Evolutionary conservation across 2,797 vertebrate genomes (phyloP).

Genomic region (Bradypodion pumilum): DNA sequence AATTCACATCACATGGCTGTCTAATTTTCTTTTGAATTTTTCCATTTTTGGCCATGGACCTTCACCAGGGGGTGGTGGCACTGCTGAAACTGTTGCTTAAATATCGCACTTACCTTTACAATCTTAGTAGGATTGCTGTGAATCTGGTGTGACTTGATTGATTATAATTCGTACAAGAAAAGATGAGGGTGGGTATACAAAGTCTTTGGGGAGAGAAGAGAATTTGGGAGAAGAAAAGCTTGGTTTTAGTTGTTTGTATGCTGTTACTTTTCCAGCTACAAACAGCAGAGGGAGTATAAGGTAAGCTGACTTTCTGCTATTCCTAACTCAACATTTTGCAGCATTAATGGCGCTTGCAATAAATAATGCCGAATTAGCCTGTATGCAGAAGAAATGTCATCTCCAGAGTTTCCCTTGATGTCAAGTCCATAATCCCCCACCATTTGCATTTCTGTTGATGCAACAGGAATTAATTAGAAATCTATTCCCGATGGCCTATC

Average conservation of each 20-base stretch:
- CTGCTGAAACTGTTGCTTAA: no score
- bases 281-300: slow-evolving; percentile 4
- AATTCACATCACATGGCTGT: no score
- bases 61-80: no score
- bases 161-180: no score
- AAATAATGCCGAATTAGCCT: not conserved
- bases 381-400: not conserved
- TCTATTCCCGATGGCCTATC: no score
- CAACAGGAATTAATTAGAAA: not conserved
- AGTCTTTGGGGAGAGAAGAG: no score
- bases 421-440: not conserved
- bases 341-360: not conserved
- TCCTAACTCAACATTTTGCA: not conserved
- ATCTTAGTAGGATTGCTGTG: no score
- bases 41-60: no score
- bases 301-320: not conserved
- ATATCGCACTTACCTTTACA: no score
- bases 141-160: no score
- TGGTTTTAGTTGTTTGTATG: not conserved
- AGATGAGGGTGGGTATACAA: no score
- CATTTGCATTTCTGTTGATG: not conserved
- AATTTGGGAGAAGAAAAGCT: not conserved
- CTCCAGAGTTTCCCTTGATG: not conserved
- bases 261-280: not conserved
- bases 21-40: no score